phyloP scores from a whole-genome alignment of 2,888 invertebrate genomes.

The Aromia moschata region DNA sequence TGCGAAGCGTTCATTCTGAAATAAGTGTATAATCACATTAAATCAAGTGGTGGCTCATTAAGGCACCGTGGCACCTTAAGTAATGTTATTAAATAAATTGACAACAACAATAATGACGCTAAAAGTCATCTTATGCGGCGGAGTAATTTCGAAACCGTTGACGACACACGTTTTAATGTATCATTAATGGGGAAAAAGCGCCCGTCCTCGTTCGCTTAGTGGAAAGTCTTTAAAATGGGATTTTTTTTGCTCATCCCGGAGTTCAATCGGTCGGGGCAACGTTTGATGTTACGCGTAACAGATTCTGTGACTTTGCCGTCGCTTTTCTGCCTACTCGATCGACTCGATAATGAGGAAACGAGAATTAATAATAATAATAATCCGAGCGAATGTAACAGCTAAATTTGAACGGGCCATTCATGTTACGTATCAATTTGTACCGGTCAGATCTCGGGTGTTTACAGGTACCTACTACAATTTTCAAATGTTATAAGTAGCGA shows the following conservation, averaged over 20 bases:
- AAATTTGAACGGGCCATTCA: conserved; percentile 5
- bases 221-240: conserved; percentile 41
- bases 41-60: conserved; percentile 38
- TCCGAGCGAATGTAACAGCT: not conserved
- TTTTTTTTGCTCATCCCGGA: conserved; percentile 45
- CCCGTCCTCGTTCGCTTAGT: conserved; percentile 14
- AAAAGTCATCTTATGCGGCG: conserved; percentile 30
- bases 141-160: conserved; percentile 38
- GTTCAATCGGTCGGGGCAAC: conserved; percentile 32
- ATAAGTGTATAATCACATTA: conserved; percentile 31
- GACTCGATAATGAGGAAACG: conserved; percentile 18
- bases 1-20: conserved; percentile 28
- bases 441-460: conserved; percentile 11
- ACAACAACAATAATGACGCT: conserved; percentile 41
- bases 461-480: conserved; percentile 32
- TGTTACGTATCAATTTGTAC: conserved; percentile 6
- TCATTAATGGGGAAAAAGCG: conserved; percentile 38
- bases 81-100: conserved; percentile 44
- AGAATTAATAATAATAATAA: conserved; percentile 20
- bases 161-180: conserved; percentile 41
- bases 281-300: conserved; percentile 13
- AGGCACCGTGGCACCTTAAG: conserved; percentile 36
- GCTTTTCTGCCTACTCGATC: conserved; percentile 22
- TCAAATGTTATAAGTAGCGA: conserved; percentile 33
- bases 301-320: conserved; percentile 42